Evolutionary conservation across 2,888 invertebrate species (phyloP), one percentile per base, ranked within the genome.

Genomic region (Seira musarum): DNA sequence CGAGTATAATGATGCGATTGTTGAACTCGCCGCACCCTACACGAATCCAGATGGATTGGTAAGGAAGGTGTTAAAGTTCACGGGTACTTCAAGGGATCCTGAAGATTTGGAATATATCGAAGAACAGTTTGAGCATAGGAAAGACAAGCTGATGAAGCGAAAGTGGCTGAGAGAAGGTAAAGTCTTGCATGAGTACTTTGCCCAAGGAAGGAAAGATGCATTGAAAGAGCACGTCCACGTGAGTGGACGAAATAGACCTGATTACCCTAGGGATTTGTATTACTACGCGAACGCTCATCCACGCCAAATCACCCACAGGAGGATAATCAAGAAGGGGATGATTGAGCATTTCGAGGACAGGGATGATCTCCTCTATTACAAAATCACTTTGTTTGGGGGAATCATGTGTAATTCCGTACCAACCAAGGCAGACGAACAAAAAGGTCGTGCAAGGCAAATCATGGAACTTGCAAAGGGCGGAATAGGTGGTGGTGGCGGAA

Each of bases 1-100:
- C 73, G 86, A 92, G 83, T 97, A 93, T 88, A 95, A 94, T 88
- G 92, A 93, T 85, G 92, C 93, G 0, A 90, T 94, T 53, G 90
- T 95, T 6, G 94, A 96, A 88, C 92, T 93, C 83, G 96, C 92
- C 88, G 92, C 96, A 0, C 93, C 94, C 0, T 96, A 96, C 87
- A 91, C 92, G 0, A 91, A 93, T 87, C 89, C 89, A 0, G 94
- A 95, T 88, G 96, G 96, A 0, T 89, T 95, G 49, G 90, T 93
- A 0, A 91, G 92, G 83, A 90, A 92, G 82, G 90, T 94, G 15
- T 91, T 90, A 24, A 89, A 91, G 79, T 94, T 90, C 85, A 89
- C 90, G 0, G 93, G 94, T 87, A 92, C 93, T 73, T 91, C 91
- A 0, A 91, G 92, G 25, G 89, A 88, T 0, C 86, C 87, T 0